Conservation (phyloP, 2,888 invertebrate genomes). For the Diarsia rubi region DNA sequence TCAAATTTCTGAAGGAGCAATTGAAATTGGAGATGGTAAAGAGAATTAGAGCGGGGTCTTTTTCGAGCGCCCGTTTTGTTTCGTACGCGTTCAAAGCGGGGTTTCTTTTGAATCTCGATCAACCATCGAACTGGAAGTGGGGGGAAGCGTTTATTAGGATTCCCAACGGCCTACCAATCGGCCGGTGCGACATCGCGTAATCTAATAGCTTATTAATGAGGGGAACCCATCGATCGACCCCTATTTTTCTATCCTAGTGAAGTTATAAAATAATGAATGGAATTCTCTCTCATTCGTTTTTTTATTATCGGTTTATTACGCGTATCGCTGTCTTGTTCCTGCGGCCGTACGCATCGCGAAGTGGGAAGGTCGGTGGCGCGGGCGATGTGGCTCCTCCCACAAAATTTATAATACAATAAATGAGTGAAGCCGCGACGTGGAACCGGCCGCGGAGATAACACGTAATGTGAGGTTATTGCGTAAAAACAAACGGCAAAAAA, state of each 20-base stretch:
- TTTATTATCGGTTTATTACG: slow-evolving; percentile 76
- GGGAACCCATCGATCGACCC: slow-evolving; percentile 87
- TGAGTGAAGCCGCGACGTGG: slow-evolving; percentile 83
- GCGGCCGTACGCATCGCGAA: slow-evolving; percentile 75
- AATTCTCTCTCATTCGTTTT: slow-evolving; percentile 79
- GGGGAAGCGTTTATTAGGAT: slow-evolving; percentile 89
- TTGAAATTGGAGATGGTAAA: slow-evolving; percentile 91
- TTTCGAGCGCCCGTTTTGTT: slow-evolving; percentile 89
- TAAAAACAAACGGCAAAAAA: slow-evolving; percentile 89
- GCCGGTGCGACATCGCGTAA: slow-evolving; percentile 87
- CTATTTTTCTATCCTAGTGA: slow-evolving; percentile 89
- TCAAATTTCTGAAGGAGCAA: slow-evolving; percentile 91
- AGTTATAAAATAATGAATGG: slow-evolving; percentile 84
- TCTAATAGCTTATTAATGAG: slow-evolving; percentile 91
- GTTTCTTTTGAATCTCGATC: slow-evolving; percentile 90
- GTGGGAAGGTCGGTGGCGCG: slow-evolving; percentile 85
- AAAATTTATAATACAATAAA: slow-evolving; percentile 89
- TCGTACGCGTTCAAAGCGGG: slow-evolving; percentile 87
- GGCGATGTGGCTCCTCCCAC: slow-evolving; percentile 88
- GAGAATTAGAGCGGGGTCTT: slow-evolving; percentile 90
- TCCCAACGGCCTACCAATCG: slow-evolving; percentile 90
- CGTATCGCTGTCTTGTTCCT: slow-evolving; percentile 86
- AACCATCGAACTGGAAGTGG: slow-evolving; percentile 89
- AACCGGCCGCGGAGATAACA: slow-evolving; percentile 86
- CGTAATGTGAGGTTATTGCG: slow-evolving; percentile 87